Base-by-base conservation (phyloP, 2,888 invertebrate species). In the Anthophora plumipes region DNA sequence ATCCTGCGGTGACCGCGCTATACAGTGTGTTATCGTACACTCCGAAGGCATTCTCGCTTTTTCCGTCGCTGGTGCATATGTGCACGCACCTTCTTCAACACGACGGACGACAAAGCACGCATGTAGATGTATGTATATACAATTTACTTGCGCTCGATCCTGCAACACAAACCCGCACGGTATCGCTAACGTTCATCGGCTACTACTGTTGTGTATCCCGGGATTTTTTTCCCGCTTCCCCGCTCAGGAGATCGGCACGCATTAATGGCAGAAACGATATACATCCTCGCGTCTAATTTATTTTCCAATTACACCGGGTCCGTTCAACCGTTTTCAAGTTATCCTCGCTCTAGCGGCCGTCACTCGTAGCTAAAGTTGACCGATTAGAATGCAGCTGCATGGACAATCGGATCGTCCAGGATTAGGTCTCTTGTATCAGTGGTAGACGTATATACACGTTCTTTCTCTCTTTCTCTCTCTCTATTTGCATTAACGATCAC, bases 1-100 rank as follows among this genome's bases (percentile, higher is more conserved):
- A 76, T 86, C 91, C 90, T 80, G 91, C 81, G 78, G 91, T 66
- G 91, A 86, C 85, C 79, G 86, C 85, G 87, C 31, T 1, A 85
- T 86, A 86, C 86, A 85, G 86, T 84, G 82, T 85, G 82, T 89
- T 88, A 88, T 83, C 86, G 84, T 87, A 77, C 72, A 43, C 52
- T 61, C 76, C 17, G 17, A 60, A 67, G 70, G 66, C 55, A 69
- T 70, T n/a, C 69, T 50, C 63, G 25, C 61, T 54, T 11, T 17
- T 37, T 39, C 17, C 4, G 12, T 46, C 54, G 37, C n/a, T n/a
- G n/a, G n/a, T 46, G 46, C 25, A 43, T n/a, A n/a, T 39, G 39
- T 25, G 37, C 48, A 25, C 31, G 20, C 41, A 50, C 55, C n/a
- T 31, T n/a, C 54, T 20, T 50, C 46, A 50, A 37, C 57, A 25